Conservation (phyloP, 2,888 invertebrate genomes). For the Beris morrisii region DNA sequence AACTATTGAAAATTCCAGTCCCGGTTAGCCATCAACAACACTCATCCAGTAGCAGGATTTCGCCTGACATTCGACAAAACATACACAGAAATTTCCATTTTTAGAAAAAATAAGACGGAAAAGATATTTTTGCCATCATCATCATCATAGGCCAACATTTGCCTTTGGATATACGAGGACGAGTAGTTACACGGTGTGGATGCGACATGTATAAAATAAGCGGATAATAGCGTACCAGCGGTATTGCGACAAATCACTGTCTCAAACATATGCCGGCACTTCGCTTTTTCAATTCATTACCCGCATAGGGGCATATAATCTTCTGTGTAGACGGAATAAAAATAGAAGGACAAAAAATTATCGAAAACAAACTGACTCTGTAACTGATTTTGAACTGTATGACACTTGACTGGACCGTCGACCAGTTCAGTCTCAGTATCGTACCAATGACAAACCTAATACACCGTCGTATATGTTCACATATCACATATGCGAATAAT, state of each 20-base stretch:
- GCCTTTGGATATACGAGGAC: no score
- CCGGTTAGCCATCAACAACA: constrained; percentile 18
- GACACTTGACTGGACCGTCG: no score
- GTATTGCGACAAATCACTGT: constrained; percentile 27
- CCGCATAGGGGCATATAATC: not conserved
- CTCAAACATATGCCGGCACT: constrained; percentile 18
- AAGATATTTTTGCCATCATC: constrained; percentile 24
- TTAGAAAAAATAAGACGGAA: constrained; percentile 5
- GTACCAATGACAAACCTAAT: no score
- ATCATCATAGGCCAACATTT: no score
- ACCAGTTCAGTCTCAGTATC: no score
- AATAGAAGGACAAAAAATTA: no score
- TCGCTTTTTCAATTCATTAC: constrained; percentile 16
- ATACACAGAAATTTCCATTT: constrained; percentile 16
- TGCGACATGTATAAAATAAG: constrained; percentile 1
- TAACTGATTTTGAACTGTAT: no score
- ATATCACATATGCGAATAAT: no score
- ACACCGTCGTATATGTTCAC: no score
- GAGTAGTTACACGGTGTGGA: not conserved
- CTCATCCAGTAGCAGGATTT: constrained; percentile 20
- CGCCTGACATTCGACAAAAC: constrained; percentile 22
- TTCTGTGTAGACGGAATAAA: no score
- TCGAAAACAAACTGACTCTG: no score
- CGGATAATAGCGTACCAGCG: constrained; percentile 10
- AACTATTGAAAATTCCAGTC: no score